These are phyloP conservation scores for Uloborus plumipes DNA, from an alignment of 2,888 invertebrate species.

Conservation along the genomic window DNA sequence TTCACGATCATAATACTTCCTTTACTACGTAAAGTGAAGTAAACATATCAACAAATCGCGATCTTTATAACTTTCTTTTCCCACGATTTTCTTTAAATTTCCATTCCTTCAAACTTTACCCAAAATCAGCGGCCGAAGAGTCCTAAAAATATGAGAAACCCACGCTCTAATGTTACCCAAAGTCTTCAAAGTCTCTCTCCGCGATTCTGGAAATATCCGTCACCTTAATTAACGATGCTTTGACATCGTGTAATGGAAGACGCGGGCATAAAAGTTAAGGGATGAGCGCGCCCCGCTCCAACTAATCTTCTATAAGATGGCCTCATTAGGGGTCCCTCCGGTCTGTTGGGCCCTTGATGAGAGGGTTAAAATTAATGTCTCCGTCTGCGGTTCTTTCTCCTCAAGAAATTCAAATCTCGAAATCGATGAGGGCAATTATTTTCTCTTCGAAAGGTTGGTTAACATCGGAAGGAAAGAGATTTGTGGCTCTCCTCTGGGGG, in stretches of 20 bases:
- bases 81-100: too few relatives aligned
- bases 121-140: too few relatives aligned
- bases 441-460: too few relatives aligned
- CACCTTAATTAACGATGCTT: slow-evolving; percentile 47
- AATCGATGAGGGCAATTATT: too few relatives aligned
- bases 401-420: neutral
- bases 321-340: slow-evolving; percentile 37
- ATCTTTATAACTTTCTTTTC: too few relatives aligned
- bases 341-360: slow-evolving; percentile 46
- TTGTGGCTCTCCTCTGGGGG: neutral
- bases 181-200: too few relatives aligned
- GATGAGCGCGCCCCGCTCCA: slow-evolving; percentile 12
- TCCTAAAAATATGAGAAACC: too few relatives aligned
- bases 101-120: too few relatives aligned
- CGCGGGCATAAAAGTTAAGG: slow-evolving; percentile 46
- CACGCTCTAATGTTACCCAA: too few relatives aligned
- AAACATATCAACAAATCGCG: too few relatives aligned
- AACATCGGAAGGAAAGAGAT: neutral
- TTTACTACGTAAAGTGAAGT: too few relatives aligned
- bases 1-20: too few relatives aligned
- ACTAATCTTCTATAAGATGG: slow-evolving; percentile 53
- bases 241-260: slow-evolving; percentile 42
- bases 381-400: slow-evolving; percentile 9
- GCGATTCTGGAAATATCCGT: slow-evolving; percentile 9
- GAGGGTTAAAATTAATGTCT: slow-evolving; percentile 42